Evolutionary conservation across 1,140 invertebrate genomes (phyloP).

Genomic region (Drosophila eugracilis): DNA sequence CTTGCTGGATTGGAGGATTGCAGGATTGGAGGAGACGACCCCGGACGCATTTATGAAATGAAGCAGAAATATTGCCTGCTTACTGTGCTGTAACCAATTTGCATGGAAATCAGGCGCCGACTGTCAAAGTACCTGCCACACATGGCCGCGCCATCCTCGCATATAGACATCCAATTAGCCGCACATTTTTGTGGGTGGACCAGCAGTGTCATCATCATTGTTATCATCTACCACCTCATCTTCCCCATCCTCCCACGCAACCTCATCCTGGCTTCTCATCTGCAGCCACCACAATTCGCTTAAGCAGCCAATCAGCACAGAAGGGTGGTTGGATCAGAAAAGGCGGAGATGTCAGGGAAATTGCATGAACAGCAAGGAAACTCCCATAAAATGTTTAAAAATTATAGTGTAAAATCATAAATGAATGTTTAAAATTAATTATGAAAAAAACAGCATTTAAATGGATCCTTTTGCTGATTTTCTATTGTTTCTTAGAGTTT

Average conservation of each 20-base stretch:
- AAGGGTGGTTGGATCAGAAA: conserved; percentile 17
- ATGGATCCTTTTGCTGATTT: neutral
- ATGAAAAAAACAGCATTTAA: neutral
- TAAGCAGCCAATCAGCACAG: conserved; percentile 56
- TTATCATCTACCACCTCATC: neutral
- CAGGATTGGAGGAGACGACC: conserved; percentile 23
- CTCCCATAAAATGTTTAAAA: neutral
- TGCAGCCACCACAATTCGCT: conserved; percentile 48
- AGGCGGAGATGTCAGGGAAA: neutral
- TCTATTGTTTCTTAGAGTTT: too few species aligned
- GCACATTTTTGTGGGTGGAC: conserved; percentile 63
- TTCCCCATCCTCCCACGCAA: neutral
- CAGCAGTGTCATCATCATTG: neutral
- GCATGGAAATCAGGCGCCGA: conserved; percentile 74
- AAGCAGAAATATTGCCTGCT: conserved; percentile 81
- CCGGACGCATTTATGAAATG: conserved; percentile 74
- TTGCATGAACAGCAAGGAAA: neutral
- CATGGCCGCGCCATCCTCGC: conserved; percentile 21
- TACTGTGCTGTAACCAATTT: conserved; percentile 81
- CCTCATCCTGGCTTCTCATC: neutral
- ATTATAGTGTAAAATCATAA: neutral
- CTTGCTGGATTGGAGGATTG: conserved; percentile 30
- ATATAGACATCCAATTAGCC: conserved; percentile 70
- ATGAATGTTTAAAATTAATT: too few species aligned
- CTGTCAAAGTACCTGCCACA: conserved; percentile 58